Conservation (phyloP, 2,113 vertebrate genomes). For the Pachyramphus minor region DNA sequence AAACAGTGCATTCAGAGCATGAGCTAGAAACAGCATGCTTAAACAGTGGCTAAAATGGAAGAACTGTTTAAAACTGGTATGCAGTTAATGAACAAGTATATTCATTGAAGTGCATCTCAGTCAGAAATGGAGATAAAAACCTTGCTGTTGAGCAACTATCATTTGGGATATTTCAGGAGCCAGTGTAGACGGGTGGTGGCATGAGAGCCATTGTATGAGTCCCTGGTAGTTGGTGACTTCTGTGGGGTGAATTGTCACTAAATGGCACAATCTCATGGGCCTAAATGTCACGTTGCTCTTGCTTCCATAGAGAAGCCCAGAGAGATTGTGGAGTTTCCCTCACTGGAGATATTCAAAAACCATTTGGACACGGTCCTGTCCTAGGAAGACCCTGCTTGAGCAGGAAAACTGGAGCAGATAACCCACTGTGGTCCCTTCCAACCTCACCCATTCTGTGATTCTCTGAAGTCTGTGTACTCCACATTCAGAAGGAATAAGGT, state of each 20-base stretch:
- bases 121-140: not conserved
- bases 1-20: not conserved
- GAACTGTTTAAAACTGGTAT: not conserved
- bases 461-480: not conserved
- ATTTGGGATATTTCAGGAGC: not conserved
- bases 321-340: not conserved
- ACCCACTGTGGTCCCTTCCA: not conserved
- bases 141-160: not conserved
- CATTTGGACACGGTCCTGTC: accelerated
- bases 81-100: not conserved
- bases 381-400: not conserved
- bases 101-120: not conserved
- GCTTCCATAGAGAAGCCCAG: not conserved
- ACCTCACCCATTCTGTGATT: too few species aligned
- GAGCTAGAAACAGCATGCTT: not conserved
- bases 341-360: not conserved
- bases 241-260: not conserved
- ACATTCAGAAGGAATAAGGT: not conserved
- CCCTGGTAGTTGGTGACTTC: not conserved
- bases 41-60: not conserved
- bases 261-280: not conserved
- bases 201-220: not conserved
- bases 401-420: not conserved
- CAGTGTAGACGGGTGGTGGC: not conserved
- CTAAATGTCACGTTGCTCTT: not conserved